Base-by-base conservation (phyloP, 2,113 vertebrate genomes). In the Atractosteus spatula region DNA sequence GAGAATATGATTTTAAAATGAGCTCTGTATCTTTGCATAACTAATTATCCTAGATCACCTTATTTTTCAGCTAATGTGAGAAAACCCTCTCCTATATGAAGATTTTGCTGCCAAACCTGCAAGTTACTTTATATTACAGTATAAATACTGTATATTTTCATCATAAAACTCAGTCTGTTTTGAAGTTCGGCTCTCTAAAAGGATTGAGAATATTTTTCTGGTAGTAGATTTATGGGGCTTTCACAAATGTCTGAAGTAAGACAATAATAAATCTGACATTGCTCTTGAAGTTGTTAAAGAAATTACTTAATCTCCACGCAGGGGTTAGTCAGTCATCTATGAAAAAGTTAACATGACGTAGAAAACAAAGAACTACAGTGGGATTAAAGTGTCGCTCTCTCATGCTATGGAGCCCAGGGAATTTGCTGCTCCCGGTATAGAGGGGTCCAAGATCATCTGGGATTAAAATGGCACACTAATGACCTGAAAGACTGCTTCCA, bases 271-370 rank as follows among this genome's bases (percentile, higher is more conserved):
- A 74, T 66, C 55, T 78, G 85, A 88, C 82, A 86, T 71, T 43
- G 71, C 71, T 78, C 43, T 72, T 69, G 29, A 79, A 84, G 68
- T 91, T 91, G 81, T 94, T 94, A 90, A 91, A 91, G 78, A 89
- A 90, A 92, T 91, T 85, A 89, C 65, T 88, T 90, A 88, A 89
- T 92, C 71, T 77, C 17, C 73, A 81, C 81, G 87, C 87, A 87
- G 62, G 84, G 78, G 78, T 87, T 69, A 88, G 68, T 81, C 85
- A 87, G 80, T 85, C 83, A 87, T 71, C 84, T 88, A 85, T 82
- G 55, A 76, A 83, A 79, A 78, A 75, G 74, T 69, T 77, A 29
- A 8, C 64, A 81, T 74, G 75, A 74, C 42, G 76, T 68, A 82
- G 71, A 59, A 78, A 82, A 77, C 82, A 84, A 85, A 70, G 14